A percentile compares a stretch with the other conserved stretches of the same genome.
phyloP scores from a whole-genome alignment of 1,140 invertebrate genomes.

The Euschistus heros region DNA sequence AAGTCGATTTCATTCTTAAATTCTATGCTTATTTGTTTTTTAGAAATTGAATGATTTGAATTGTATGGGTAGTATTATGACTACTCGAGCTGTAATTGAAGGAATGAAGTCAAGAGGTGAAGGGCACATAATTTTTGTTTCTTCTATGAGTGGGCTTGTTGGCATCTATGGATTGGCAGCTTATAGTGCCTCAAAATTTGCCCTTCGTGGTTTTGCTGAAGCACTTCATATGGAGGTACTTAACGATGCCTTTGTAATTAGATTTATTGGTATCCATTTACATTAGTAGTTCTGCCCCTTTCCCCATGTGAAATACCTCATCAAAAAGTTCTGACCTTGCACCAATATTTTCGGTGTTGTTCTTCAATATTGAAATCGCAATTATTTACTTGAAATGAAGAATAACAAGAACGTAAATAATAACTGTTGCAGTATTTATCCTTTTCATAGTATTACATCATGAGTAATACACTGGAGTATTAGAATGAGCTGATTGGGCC shows the following conservation, averaged over 20 bases:
- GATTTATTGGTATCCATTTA: neutral
- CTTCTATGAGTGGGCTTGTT: conserved; percentile 80
- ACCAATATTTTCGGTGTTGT: no score
- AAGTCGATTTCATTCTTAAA: neutral
- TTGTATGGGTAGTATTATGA: conserved; percentile 58
- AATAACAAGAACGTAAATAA: no score
- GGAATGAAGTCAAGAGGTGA: conserved; percentile 58
- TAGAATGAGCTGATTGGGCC: no score
- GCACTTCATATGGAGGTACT: conserved; percentile 79
- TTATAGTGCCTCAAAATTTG: conserved; percentile 91
- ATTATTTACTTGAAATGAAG: no score
- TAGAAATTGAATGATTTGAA: conserved; percentile 56
- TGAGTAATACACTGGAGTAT: no score
- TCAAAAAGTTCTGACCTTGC: no score
- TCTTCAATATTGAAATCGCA: neutral
- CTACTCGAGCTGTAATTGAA: conserved; percentile 53
- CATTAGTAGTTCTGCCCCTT: no score
- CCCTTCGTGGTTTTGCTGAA: conserved; percentile 86
- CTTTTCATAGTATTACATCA: no score
- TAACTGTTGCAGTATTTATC: no score
- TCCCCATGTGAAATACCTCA: no score
- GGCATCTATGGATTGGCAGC: conserved; percentile 86
- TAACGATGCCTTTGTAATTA: conserved; percentile 14
- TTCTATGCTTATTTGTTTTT: conserved; percentile 24
- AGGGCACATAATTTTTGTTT: conserved; percentile 73